Percentiles rank a stretch among this genome's conserved stretches.
Evolutionary conservation across 2,113 vertebrate genomes (phyloP).

Genomic region (Brienomyrus longianalis): DNA sequence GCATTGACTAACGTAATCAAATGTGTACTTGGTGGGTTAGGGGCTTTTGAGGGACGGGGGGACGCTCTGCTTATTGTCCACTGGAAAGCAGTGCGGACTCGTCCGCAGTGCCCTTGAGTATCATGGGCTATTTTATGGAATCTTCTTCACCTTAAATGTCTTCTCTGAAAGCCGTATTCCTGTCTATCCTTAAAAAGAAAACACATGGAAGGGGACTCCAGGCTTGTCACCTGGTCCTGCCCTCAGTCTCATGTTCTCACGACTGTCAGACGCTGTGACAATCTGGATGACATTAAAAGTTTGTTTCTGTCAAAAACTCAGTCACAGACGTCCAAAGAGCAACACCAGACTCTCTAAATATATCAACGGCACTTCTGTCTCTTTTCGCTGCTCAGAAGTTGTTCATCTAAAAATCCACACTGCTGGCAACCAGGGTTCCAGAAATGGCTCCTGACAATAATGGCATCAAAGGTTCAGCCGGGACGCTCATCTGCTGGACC

Average conservation of each 20-base stretch:
- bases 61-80: background rate
- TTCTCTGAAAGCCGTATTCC: background rate
- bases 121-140: background rate
- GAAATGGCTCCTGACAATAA: background rate
- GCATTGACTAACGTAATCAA: background rate
- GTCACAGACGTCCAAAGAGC: background rate
- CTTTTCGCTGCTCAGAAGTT: background rate
- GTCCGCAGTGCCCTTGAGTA: background rate
- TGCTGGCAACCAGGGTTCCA: background rate
- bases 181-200: background rate
- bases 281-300: background rate
- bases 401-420: background rate
- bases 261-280: background rate
- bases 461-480: background rate
- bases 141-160: background rate
- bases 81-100: background rate
- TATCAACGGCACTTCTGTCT: background rate
- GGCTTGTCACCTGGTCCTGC: background rate
- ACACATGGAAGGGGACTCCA: background rate
- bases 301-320: background rate
- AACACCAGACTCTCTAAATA: background rate
- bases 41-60: background rate
- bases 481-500: background rate
- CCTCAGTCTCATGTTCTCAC: background rate
- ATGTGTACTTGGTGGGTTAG: background rate